Conservation (phyloP, 2,888 invertebrate species). For the Siphlonurus alternatus region DNA sequence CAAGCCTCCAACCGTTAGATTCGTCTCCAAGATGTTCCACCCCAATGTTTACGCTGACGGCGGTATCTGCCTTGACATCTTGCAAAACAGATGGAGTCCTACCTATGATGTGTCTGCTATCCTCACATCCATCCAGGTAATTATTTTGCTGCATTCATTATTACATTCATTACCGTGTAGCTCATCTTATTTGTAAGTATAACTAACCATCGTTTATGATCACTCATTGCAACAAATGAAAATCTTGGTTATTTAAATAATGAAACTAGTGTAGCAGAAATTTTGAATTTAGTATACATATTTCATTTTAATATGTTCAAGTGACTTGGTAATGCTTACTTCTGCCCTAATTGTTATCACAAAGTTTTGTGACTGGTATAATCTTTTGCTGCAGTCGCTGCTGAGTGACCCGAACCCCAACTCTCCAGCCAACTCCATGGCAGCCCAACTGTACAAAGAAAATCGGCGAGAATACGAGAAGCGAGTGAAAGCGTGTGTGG, state of each 20-base stretch:
- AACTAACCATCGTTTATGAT: no score
- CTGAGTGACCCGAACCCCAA: slow-evolving; percentile 99
- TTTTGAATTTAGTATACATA: no score
- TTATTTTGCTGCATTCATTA: no score
- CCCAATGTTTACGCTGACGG: slow-evolving; percentile 99
- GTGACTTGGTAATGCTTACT: no score
- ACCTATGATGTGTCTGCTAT: slow-evolving; percentile 99
- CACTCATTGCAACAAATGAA: no score
- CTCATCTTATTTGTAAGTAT: no score
- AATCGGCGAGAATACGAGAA: slow-evolving; percentile 98
- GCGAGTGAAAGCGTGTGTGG: slow-evolving; percentile 97
- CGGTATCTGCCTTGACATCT: slow-evolving; percentile 96
- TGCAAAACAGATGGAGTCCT: slow-evolving; percentile 99
- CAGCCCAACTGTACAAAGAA: slow-evolving; percentile 98
- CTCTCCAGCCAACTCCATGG: slow-evolving; percentile 98
- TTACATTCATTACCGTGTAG: no score
- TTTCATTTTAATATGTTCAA: no score
- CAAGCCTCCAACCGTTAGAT: slow-evolving; percentile 97
- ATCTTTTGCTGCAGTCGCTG: slow-evolving; percentile 93
- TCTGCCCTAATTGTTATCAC: no score
- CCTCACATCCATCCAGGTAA: slow-evolving; percentile 97
- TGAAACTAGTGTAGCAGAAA: no score
- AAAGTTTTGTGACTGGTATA: no score
- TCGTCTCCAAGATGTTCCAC: slow-evolving; percentile 99
- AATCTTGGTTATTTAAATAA: no score